Percentiles rank a stretch among this genome's conserved stretches.
Conservation (phyloP, 2,113 vertebrate species). For the Spheniscus mendiculus region DNA sequence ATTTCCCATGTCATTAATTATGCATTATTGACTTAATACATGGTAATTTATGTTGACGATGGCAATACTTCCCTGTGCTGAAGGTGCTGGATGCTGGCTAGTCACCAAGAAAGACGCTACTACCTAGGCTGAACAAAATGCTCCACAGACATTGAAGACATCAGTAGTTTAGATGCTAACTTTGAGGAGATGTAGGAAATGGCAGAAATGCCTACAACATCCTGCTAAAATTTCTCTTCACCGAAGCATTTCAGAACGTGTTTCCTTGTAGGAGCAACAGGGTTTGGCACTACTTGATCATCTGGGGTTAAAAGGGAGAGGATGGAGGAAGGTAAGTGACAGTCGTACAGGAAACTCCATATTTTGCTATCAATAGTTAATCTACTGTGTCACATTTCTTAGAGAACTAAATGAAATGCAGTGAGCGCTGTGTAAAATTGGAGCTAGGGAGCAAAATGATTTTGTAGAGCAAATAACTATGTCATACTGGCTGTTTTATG, state of each 20-base stretch:
- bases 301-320: not conserved
- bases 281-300: not conserved
- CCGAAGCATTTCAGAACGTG: not conserved
- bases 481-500: slow-evolving; percentile 66
- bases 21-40: slow-evolving; percentile 20
- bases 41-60: not conserved
- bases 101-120: not conserved
- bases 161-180: not conserved
- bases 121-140: not conserved
- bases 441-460: slow-evolving; percentile 58
- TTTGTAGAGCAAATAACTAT: slow-evolving; percentile 73
- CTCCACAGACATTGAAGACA: not conserved
- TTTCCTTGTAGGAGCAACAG: not conserved
- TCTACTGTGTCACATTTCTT: slow-evolving; percentile 68
- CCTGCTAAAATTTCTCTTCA: not conserved
- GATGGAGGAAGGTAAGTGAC: not conserved
- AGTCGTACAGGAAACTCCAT: not conserved
- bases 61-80: not conserved
- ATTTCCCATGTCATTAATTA: not conserved
- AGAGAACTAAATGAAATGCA: slow-evolving; percentile 61
- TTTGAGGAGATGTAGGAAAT: not conserved
- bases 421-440: slow-evolving; percentile 51
- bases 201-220: not conserved
- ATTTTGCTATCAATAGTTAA: slow-evolving; percentile 63
- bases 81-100: not conserved